Evolutionary conservation across 2,797 vertebrate species (phyloP).

Genomic region (Clamator glandarius): DNA sequence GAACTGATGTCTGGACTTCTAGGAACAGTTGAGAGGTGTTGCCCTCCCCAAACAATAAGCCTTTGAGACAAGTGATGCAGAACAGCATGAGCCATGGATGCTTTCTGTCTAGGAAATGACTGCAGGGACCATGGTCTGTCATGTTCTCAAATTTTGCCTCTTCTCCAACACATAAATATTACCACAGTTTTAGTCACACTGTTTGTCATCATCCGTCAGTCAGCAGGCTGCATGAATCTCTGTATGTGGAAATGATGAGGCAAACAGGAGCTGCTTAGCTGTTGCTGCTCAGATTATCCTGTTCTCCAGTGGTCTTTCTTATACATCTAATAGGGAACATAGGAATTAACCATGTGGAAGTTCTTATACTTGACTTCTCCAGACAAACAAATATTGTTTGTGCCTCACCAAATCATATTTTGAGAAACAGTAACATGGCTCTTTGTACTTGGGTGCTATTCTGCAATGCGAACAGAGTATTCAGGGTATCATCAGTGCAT

Average conservation of each 20-base stretch:
- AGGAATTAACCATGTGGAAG: neutral
- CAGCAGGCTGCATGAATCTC: neutral
- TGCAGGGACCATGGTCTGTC: neutral
- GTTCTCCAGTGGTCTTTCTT: neutral
- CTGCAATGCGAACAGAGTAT: neutral
- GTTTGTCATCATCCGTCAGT: neutral
- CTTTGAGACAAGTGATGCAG: neutral
- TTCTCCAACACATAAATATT: neutral
- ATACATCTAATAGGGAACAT: neutral
- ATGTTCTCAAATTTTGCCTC: neutral
- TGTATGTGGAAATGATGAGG: neutral
- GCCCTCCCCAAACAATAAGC: neutral
- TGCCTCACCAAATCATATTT: neutral
- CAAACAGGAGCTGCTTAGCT: neutral
- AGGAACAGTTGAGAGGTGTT: neutral
- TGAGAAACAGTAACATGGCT: neutral
- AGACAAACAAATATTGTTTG: neutral
- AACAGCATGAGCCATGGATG: neutral
- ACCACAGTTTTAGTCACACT: neutral
- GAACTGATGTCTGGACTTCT: neutral
- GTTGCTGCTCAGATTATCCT: neutral
- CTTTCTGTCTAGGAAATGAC: neutral
- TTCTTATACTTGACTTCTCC: neutral
- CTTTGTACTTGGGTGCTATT: neutral
- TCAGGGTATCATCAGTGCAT: neutral